Base-by-base conservation (phyloP, 2,797 vertebrate species). In the Brotula barbata region DNA sequence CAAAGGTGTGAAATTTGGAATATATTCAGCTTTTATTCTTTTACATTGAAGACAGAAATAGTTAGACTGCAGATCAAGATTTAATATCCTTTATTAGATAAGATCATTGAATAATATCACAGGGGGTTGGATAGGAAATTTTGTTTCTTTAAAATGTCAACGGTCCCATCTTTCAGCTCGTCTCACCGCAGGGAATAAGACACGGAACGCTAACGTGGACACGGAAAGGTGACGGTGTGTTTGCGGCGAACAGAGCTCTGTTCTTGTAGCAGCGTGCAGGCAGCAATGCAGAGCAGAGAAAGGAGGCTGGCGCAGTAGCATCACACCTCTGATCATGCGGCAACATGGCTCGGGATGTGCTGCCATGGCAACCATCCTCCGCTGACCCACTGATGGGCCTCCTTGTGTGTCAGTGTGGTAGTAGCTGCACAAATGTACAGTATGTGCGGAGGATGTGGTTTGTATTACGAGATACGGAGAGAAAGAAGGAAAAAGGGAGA, bases 331-430 rank as follows among this genome's bases (percentile, higher is more conserved):
- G 80, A 85, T 90, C 87, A 88, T 90, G 88, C 88, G 61, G 86
- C 87, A 89, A 76, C 86, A 83, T 80, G 80, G 90, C 87, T 89
- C 76, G 28, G 79, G 87, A 88, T 82, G 76, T 87, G 92, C 91
- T 93, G 80, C 90, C 86, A 92, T 90, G 86, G 91, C 89, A 93
- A 93, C 92, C 60, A 71, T 86, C 77, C 84, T 89, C 78, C 85
- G 84, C 81, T 89, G 87, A 88, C 86, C 87, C 83, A 85, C 78
- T 86, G 85, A 85, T 82, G 81, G 66, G 75, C 55, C 78, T 80
- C 74, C 75, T 86, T 81, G 86, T 86, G 87, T 88, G 84, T 89
- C 64, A 84, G 75, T 76, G 79, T 85, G 77, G 79, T 83, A 73
- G 77, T 73, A 71, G 73, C 69, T 80, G 75, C 74, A 54, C 19